phyloP scores from a whole-genome alignment of 1,140 invertebrate genomes.

The Aporrectodea caliginosa region DNA sequence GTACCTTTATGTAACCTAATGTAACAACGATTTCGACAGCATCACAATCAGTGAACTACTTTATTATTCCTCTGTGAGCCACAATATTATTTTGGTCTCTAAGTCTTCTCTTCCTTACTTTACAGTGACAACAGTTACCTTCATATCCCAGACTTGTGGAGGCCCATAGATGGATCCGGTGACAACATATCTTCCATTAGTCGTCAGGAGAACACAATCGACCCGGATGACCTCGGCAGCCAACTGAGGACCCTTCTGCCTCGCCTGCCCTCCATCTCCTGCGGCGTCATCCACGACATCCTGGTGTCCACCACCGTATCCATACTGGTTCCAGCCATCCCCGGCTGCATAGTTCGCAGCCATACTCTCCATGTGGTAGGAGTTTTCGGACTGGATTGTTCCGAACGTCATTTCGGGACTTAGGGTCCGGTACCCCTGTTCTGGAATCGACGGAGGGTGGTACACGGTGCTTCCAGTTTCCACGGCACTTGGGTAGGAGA shows the following conservation, averaged over 20 bases:
- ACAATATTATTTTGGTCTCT: too few relatives aligned
- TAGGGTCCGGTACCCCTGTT: not conserved
- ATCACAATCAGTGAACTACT: too few relatives aligned
- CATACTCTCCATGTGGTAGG: not conserved
- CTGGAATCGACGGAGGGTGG: not conserved
- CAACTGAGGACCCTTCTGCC: not conserved
- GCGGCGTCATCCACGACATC: not conserved
- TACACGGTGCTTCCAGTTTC: not conserved
- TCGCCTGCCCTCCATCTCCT: not conserved
- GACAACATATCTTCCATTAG: slow-evolving; percentile 48
- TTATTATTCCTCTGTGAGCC: too few relatives aligned
- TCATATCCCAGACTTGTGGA: slow-evolving; percentile 56
- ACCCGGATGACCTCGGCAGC: slow-evolving; percentile 49
- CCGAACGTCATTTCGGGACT: not conserved
- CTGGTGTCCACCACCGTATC: not conserved
- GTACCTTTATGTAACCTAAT: too few relatives aligned
- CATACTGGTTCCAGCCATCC: too few relatives aligned
- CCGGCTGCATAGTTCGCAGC: too few relatives aligned
- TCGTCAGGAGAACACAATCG: slow-evolving; percentile 51
- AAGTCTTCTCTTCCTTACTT: too few relatives aligned
- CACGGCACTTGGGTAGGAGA: not conserved
- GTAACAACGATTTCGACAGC: too few relatives aligned
- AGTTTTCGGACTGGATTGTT: not conserved
- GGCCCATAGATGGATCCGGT: slow-evolving; percentile 52
- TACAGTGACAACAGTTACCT: slow-evolving; percentile 43